Conservation (phyloP, 2,113 vertebrate genomes). For the Acrocephalus arundinaceus region DNA sequence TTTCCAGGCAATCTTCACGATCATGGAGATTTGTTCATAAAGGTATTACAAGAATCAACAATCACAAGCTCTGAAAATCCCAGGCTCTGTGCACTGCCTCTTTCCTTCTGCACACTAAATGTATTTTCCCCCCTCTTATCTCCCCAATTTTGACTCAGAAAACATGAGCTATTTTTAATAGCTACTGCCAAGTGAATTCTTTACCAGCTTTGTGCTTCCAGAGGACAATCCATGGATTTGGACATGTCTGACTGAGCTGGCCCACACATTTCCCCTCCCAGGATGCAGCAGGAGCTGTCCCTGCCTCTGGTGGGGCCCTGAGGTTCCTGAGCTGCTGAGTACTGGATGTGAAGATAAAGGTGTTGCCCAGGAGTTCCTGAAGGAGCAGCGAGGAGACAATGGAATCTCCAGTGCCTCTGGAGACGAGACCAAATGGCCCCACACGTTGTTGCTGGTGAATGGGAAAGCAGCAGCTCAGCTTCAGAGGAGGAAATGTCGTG, state of each 20-base stretch:
- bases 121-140: not conserved
- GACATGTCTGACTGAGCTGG: not conserved
- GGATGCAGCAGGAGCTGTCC: not conserved
- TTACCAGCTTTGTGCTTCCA: not conserved
- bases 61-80: not conserved
- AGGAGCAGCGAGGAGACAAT: not conserved
- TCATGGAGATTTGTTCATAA: not conserved
- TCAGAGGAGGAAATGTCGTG: accelerated
- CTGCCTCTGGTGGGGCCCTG: not conserved
- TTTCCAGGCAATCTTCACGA: not conserved
- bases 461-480: not conserved
- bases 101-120: not conserved
- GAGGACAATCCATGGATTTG: not conserved
- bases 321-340: not conserved
- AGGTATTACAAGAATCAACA: not conserved
- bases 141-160: not conserved
- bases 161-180: not conserved
- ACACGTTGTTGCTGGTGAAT: not conserved
- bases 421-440: not conserved
- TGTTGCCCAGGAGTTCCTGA: not conserved
- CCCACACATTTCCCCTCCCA: accelerated
- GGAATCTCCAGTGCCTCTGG: not conserved
- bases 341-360: not conserved
- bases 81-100: not conserved
- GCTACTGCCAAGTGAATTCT: not conserved